Evolutionary conservation across 2,888 invertebrate species (phyloP).

Genomic region (Scaeva pyrastri): DNA sequence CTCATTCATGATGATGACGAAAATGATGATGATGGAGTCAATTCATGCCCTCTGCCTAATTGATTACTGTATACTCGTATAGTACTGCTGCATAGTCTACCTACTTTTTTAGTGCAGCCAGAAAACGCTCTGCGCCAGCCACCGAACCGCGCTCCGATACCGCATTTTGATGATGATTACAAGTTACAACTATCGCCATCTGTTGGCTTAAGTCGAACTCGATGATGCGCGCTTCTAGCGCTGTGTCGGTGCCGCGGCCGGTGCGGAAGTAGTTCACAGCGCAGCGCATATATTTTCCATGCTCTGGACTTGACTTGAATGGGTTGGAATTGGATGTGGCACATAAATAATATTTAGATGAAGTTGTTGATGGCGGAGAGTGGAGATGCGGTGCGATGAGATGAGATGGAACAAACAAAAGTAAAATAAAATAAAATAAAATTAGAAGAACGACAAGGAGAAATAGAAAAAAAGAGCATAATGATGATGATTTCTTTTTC

Average conservation of each 20-base stretch:
- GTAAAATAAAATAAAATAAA: constrained; percentile 13
- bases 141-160: not conserved
- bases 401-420: constrained; percentile 14
- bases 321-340: constrained; percentile 64
- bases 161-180: constrained; percentile 18
- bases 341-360: constrained; percentile 74
- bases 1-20: not conserved
- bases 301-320: constrained; percentile 51
- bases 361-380: constrained; percentile 39
- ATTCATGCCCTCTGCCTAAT: constrained; percentile 67
- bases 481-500: constrained; percentile 68
- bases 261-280: constrained; percentile 71
- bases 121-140: not conserved
- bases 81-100: not conserved
- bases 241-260: constrained; percentile 30
- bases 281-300: constrained; percentile 55
- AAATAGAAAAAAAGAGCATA: constrained; percentile 9
- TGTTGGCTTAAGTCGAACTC: constrained; percentile 27
- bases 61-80: constrained; percentile 44
- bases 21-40: constrained; percentile 7
- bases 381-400: not conserved
- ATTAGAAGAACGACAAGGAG: not conserved
- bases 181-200: constrained; percentile 55
- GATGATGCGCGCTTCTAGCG: constrained; percentile 1
- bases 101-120: not conserved